Percentiles rank a stretch among this genome's conserved stretches.
Evolutionary conservation across 2,797 vertebrate species (phyloP).

Genomic region (Anas acuta): DNA sequence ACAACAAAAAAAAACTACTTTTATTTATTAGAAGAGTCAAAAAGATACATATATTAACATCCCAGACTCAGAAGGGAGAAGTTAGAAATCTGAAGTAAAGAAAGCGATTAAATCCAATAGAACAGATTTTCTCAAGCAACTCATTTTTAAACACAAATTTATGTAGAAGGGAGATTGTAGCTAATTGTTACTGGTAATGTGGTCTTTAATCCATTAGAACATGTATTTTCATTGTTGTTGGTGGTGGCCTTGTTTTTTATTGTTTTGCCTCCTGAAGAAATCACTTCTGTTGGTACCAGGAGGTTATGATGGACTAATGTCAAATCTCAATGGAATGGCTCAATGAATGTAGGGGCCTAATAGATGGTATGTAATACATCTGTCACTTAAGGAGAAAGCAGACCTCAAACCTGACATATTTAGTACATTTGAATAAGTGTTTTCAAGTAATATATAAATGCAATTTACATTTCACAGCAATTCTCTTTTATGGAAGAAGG

Average conservation of each 20-base stretch:
- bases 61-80: neutral
- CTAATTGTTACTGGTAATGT: neutral
- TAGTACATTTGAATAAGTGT: neutral
- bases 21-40: neutral
- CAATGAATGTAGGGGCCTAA: neutral
- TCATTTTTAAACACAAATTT: neutral
- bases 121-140: neutral
- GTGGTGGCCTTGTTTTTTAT: neutral
- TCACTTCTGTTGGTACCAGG: neutral
- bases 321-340: neutral
- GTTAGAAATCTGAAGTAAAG: neutral
- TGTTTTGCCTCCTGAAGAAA: neutral
- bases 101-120: neutral
- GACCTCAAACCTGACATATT: neutral
- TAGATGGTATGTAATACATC: neutral
- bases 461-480: neutral
- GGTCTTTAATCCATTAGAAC: neutral
- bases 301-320: neutral
- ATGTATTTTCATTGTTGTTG: neutral
- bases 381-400: accelerated
- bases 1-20: neutral
- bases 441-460: neutral
- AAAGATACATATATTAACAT: neutral
- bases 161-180: neutral
- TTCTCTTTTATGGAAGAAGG: neutral